phyloP scores from a whole-genome alignment of 2,888 invertebrate species.

The Clostera curtula region DNA sequence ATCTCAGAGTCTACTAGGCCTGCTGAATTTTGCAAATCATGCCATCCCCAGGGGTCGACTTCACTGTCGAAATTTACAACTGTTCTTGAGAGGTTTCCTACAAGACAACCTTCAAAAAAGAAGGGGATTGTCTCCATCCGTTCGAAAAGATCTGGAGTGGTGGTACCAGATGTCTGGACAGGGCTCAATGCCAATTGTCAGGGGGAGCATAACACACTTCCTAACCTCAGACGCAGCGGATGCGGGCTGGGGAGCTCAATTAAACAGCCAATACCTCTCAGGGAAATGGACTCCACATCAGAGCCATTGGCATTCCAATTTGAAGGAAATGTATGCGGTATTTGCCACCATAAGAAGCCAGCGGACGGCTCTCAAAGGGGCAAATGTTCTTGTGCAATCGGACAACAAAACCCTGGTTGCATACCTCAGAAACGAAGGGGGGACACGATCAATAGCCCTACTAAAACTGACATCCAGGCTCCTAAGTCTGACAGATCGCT shows the following conservation, averaged over 20 bases:
- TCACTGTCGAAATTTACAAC: constrained; percentile 11
- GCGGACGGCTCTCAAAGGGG: background rate
- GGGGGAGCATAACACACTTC: background rate
- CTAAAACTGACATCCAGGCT: background rate
- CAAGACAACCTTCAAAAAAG: constrained; percentile 4
- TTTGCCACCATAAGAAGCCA: background rate
- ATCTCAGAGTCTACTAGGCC: constrained; percentile 9
- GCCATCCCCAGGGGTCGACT: constrained; percentile 1
- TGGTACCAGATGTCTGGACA: background rate
- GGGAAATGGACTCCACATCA: constrained; percentile 3
- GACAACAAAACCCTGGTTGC: background rate
- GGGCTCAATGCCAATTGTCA: background rate
- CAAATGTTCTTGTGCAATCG: background rate
- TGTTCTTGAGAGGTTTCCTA: constrained; percentile 10
- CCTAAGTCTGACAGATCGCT: background rate
- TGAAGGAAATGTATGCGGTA: constrained; percentile 8
- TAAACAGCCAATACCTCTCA: constrained; percentile 3
- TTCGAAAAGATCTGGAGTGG: constrained; percentile 10
- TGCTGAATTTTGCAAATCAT: constrained; percentile 13
- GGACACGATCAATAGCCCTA: background rate
- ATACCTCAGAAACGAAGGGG: background rate
- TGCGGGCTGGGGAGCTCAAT: constrained; percentile 6
- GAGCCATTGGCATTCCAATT: constrained; percentile 6
- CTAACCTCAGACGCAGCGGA: constrained; percentile 3
- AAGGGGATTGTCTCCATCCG: constrained; percentile 5